phyloP scores from a whole-genome alignment of 2,888 invertebrate species.

The Formica aserva region DNA sequence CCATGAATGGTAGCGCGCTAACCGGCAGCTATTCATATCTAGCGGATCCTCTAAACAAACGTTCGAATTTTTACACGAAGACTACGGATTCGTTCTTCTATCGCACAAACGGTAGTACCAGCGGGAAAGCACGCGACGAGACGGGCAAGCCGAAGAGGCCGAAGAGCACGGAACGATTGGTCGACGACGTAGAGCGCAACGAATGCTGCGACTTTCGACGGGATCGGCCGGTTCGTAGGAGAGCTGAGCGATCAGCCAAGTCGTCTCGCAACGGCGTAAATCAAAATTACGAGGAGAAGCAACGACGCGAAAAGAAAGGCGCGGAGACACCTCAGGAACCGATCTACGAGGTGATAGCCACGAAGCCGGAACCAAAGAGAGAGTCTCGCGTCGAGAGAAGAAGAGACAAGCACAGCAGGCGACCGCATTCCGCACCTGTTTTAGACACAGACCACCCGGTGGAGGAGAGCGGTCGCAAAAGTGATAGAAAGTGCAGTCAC shows the following conservation, averaged over 20 bases:
- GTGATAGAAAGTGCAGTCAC: slow-evolving; percentile 72
- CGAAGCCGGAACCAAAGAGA: slow-evolving; percentile 71
- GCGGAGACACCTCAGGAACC: slow-evolving; percentile 71
- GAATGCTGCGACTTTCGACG: slow-evolving; percentile 74
- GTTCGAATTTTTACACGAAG: slow-evolving; percentile 69
- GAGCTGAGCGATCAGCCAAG: slow-evolving; percentile 58
- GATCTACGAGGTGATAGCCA: slow-evolving; percentile 78
- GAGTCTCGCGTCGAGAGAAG: slow-evolving; percentile 71
- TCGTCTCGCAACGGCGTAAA: slow-evolving; percentile 65
- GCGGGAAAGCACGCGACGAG: slow-evolving; percentile 70
- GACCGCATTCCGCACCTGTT: slow-evolving; percentile 82
- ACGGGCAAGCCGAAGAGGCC: slow-evolving; percentile 78
- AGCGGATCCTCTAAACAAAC: slow-evolving; percentile 74
- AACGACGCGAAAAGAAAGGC: slow-evolving; percentile 68
- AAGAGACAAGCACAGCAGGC: slow-evolving; percentile 71
- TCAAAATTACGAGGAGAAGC: slow-evolving; percentile 64
- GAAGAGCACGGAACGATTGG: slow-evolving; percentile 81
- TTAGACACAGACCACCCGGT: slow-evolving; percentile 76
- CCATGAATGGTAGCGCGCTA: slow-evolving; percentile 74
- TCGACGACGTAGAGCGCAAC: slow-evolving; percentile 76
- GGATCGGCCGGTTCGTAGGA: slow-evolving; percentile 63
- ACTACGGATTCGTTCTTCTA: slow-evolving; percentile 77
- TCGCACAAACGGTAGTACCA: slow-evolving; percentile 77
- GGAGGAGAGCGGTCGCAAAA: slow-evolving; percentile 61
- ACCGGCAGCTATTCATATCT: slow-evolving; percentile 71